phyloP scores from a whole-genome alignment of 2,888 invertebrate genomes.

The Tachina fera region DNA sequence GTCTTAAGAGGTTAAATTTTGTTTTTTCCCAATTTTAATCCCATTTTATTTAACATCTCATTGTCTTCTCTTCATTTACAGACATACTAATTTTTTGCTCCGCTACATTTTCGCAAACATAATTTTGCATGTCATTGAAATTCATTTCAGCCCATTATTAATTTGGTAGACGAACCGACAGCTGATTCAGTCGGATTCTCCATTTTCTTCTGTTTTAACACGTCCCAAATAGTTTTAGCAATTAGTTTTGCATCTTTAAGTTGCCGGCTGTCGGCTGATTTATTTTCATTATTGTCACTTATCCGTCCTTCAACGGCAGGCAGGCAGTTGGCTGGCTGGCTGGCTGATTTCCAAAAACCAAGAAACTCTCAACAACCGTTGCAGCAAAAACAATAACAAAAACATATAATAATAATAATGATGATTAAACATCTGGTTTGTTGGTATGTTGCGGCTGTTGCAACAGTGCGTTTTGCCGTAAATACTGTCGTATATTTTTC shows the following conservation, averaged over 20 bases:
- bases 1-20: too few relatives aligned
- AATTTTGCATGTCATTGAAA: conserved; percentile 63
- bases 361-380: conserved; percentile 24
- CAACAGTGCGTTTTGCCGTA: not conserved
- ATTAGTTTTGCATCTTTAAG: conserved; percentile 57
- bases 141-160: conserved; percentile 68
- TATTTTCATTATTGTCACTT: conserved; percentile 6
- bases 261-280: conserved; percentile 46
- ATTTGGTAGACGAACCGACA: conserved; percentile 51
- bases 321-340: not conserved
- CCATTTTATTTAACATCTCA: conserved; percentile 2
- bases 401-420: not conserved
- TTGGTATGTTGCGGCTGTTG: conserved; percentile 6
- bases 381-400: not conserved
- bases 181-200: conserved; percentile 54
- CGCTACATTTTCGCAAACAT: conserved; percentile 22
- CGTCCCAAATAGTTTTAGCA: conserved; percentile 28
- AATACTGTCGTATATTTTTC: not conserved
- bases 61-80: not conserved
- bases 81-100: conserved; percentile 9
- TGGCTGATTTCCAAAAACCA: conserved; percentile 52
- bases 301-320: conserved; percentile 1
- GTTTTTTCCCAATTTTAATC: conserved; percentile 9
- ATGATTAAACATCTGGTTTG: conserved; percentile 50
- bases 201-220: conserved; percentile 29